A percentile compares a stretch with the other conserved stretches of the same genome.
phyloP scores from a whole-genome alignment of 1,140 invertebrate genomes.

The Caenorhabditis brenneri region DNA sequence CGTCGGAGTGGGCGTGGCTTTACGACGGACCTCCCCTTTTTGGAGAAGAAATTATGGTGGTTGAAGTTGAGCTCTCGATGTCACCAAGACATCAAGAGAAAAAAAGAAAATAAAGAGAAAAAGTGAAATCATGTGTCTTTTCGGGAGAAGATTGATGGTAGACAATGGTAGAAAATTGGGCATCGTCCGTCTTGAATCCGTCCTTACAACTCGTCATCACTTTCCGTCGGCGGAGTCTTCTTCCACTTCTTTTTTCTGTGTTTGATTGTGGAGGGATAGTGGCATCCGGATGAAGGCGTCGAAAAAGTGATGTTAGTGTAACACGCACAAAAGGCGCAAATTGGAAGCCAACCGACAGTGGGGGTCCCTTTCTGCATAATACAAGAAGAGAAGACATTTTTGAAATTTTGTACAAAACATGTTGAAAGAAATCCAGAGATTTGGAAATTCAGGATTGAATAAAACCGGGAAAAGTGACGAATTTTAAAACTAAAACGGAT shows the following conservation, averaged over 20 bases:
- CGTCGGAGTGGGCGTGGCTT: neutral
- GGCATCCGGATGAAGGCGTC: slow-evolving; percentile 4
- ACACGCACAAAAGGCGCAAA: slow-evolving; percentile 39
- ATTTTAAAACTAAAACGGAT: neutral
- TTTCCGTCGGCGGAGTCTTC: slow-evolving; percentile 1
- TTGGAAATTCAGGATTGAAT: neutral
- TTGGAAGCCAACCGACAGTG: slow-evolving; percentile 6
- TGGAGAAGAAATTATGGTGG: slow-evolving; percentile 31
- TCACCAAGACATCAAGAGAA: neutral
- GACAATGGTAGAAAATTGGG: slow-evolving; percentile 36
- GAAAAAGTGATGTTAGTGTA: slow-evolving; percentile 32
- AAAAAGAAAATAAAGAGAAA: neutral
- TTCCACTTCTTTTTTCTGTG: neutral
- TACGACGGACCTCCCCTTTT: neutral
- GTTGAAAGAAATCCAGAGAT: neutral
- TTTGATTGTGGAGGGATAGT: slow-evolving; percentile 19
- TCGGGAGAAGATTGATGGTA: slow-evolving; percentile 34
- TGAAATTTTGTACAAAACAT: slow-evolving; percentile 35
- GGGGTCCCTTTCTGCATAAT: neutral
- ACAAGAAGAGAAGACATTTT: neutral
- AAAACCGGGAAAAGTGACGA: neutral
- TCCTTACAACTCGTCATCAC: slow-evolving; percentile 25
- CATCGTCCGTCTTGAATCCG: neutral
- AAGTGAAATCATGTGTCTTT: slow-evolving; percentile 37
- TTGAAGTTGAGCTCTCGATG: slow-evolving; percentile 14